Percentiles rank a stretch among this genome's conserved stretches.
phyloP scores from a whole-genome alignment of 2,797 vertebrate species.

The Clamator glandarius region DNA sequence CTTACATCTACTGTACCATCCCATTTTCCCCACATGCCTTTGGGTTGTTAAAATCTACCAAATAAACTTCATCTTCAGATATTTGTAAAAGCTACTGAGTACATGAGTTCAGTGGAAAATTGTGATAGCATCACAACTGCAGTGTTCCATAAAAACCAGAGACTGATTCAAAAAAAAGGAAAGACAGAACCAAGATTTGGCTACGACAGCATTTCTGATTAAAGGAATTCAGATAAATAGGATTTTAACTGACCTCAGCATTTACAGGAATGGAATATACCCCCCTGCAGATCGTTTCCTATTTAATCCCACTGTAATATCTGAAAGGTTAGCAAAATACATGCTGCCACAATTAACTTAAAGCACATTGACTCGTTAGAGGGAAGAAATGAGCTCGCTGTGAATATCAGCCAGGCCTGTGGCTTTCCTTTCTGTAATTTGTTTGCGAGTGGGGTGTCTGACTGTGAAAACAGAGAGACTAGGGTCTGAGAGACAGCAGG shows the following conservation, averaged over 20 bases:
- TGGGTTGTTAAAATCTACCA: not conserved
- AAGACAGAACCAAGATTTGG: not conserved
- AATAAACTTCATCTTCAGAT: not conserved
- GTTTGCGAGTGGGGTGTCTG: fast-evolving
- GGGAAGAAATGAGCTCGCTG: not conserved
- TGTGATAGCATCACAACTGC: not conserved
- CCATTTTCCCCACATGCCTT: not conserved
- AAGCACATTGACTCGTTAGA: not conserved
- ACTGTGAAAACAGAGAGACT: fast-evolving
- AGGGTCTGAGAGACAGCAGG: fast-evolving
- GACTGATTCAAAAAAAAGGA: not conserved
- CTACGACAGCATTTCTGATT: conserved; percentile 53
- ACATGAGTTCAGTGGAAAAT: not conserved
- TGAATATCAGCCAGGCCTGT: not conserved
- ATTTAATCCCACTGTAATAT: conserved; percentile 9
- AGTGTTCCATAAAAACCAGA: not conserved
- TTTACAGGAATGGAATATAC: not conserved
- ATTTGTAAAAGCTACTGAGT: not conserved
- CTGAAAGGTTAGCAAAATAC: conserved; percentile 20
- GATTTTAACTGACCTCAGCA: conserved; percentile 30
- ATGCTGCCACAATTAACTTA: conserved; percentile 18
- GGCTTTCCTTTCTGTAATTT: not conserved
- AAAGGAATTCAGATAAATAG: conserved; percentile 53
- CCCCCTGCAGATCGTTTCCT: not conserved
- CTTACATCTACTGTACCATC: not conserved